Base-by-base conservation (phyloP, 2,888 invertebrate genomes). In the Serripes groenlandicus region DNA sequence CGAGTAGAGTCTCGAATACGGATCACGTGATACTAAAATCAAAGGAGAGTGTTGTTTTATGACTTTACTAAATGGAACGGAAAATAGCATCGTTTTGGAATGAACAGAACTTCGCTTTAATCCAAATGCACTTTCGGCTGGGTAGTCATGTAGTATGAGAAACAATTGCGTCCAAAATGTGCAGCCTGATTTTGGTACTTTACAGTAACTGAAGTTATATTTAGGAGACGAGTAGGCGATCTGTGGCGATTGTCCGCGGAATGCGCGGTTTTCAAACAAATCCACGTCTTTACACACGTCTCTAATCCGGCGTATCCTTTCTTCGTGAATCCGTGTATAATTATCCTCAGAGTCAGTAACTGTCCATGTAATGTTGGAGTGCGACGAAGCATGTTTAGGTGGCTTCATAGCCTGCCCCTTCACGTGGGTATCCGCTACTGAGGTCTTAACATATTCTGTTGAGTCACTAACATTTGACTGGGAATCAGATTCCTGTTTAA, bases 1-100 rank as follows among this genome's bases (percentile, higher is more conserved):
- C 4, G 82, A 75, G 49, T 49, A 82, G 15, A 82, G 37, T 60
- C 78, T 75, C 42, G 71, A 71, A 28, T 71, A 82, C 0, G 82
- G 82, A 35, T 82, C 82, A 66, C 82, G 78, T 66, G 82, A 78
- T 35, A 78, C 68, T 37, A 82, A 64, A 71, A 82, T 35, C 0
- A 78, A 30, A 0, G 58, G 75, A 7, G 72, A 60, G n/a, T 35
- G 30, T 2, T 28, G 9, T 4, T 21, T 37, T n/a, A 21, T 32
- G 1, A 7, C 2, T 11, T n/a, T 30, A 3, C 34, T 37, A 56
- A 70, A 62, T 18, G 9, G 18, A 5, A 69, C 58, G 26, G 4
- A 21, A 42, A 66, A 60, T 21, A 18, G 26, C 7, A 15, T 11
- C n/a, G 26, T 28, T 1, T 18, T 26, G 0, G 0, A n/a, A 35